Base-by-base conservation (phyloP, 2,888 invertebrate genomes). In the Melitaea athalia region DNA sequence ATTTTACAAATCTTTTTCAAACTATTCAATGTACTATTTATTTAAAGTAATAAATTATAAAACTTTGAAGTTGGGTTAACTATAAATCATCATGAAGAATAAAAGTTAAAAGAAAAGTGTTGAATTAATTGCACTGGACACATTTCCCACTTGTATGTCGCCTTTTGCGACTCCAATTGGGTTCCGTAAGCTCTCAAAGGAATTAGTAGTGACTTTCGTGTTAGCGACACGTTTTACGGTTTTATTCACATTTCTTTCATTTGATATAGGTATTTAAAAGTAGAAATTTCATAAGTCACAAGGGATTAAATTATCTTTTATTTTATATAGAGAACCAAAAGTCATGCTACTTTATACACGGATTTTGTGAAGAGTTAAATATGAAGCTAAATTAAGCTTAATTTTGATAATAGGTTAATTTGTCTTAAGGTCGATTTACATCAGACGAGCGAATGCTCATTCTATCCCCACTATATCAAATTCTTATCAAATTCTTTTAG, bases 131-230 rank as follows among this genome's bases (percentile, higher is more conserved):
- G 52, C 42, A 52, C 50, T 49, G 45, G 65, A 65, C 62, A 59
- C 47, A 43, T 64, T 64, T 68, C 31, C 61, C 50, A 59, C 59
- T 63, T 63, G 66, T 55, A 55, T 24, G 52, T 59, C 64, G 60
- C 45, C 55, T 65, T 53, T 47, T 53, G 24, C 66, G 63, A 60
- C 69, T 66, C 50, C 62, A 47, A 59, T 59, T n/a, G 69, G 59
- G 47, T 61, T 15, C 42, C 52, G 66, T 66, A 66, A 66, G 66
- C 63, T 59, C 66, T 69, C 59, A 52, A 53, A 53, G 60, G 52
- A 65, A 53, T 62, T 69, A 62, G 57, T 57, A 67, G 57, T 49
- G 57, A 67, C 24, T 61, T 60, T 24, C 49, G 33, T 49, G 43
- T 47, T 24, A 14, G 42, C 50, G 53, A n/a, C 53, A 33, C 45